These are phyloP conservation scores for Hemiscyllium ocellatum DNA, from an alignment of 2,113 vertebrate genomes.

Conservation along the genomic window DNA sequence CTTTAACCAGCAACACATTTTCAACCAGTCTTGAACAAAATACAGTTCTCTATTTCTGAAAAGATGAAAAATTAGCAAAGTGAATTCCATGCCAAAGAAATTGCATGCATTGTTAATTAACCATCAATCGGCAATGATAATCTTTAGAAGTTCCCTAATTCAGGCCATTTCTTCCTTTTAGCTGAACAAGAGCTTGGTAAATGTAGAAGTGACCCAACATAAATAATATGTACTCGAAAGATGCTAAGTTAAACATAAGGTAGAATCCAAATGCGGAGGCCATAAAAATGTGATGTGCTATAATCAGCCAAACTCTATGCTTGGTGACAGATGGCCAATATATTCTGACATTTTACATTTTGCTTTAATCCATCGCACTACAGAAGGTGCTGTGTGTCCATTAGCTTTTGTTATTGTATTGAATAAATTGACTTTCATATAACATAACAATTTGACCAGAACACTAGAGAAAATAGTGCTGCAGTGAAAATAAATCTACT, in stretches of 20 bases:
- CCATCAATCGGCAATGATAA: background rate
- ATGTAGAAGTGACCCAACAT: background rate
- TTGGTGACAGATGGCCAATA: slow-evolving; percentile 15
- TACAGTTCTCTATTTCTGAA: too few relatives aligned
- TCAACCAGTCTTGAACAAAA: background rate
- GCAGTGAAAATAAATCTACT: background rate
- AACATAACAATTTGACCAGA: background rate
- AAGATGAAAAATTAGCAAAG: background rate
- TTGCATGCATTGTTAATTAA: background rate
- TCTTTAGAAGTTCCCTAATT: background rate
- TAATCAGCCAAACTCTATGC: background rate
- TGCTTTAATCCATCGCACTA: background rate
- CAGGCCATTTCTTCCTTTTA: background rate
- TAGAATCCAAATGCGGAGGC: background rate
- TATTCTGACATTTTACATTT: slow-evolving; percentile 8
- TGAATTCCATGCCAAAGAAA: background rate
- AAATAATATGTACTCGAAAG: background rate
- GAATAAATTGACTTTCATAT: slow-evolving; percentile 13
- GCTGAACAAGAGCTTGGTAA: background rate
- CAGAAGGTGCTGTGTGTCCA: background rate
- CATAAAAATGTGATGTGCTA: background rate
- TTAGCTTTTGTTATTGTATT: background rate
- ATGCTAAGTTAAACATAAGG: background rate
- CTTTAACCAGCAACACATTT: too few relatives aligned
- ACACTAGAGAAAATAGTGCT: background rate